Percentiles rank a stretch among this genome's conserved stretches.
Evolutionary conservation across 2,797 vertebrate species (phyloP).

Genomic region (Pseudomugil tenellus): DNA sequence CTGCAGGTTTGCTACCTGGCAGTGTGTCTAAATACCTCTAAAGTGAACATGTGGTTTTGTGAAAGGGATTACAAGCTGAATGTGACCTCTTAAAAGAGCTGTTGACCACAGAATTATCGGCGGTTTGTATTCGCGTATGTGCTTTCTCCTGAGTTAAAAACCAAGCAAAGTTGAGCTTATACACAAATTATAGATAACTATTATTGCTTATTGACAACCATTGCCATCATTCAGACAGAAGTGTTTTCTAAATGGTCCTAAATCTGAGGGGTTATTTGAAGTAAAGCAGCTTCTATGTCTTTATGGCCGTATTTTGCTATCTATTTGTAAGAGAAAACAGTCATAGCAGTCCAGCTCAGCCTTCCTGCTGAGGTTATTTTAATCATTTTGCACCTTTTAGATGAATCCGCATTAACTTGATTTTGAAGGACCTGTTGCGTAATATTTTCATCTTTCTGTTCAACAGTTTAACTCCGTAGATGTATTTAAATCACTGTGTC

Average conservation of each 20-base stretch:
- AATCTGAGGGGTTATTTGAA: not conserved
- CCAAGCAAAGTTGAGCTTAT: not conserved
- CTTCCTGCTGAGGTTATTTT: not conserved
- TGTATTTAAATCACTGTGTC: not conserved
- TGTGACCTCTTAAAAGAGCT: constrained; percentile 1
- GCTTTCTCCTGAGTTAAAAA: no score
- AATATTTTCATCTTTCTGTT: not conserved
- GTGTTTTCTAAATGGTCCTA: not conserved
- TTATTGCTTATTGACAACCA: no score
- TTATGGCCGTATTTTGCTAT: not conserved
- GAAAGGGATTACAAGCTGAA: not conserved
- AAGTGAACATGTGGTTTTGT: constrained; percentile 4
- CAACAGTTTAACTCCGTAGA: not conserved
- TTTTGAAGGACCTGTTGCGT: not conserved
- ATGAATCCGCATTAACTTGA: not conserved
- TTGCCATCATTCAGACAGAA: not conserved
- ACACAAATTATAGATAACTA: not conserved
- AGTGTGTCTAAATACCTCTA: constrained; percentile 4
- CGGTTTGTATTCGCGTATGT: not conserved
- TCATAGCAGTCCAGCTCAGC: not conserved
- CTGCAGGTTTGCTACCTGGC: constrained; percentile 39
- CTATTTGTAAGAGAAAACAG: not conserved
- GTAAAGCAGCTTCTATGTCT: not conserved
- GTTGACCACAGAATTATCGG: not conserved
- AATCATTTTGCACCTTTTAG: not conserved